These are phyloP conservation scores for Drosophila parabipectinata DNA, from an alignment of 1,140 invertebrate species.

Conservation along the genomic window DNA sequence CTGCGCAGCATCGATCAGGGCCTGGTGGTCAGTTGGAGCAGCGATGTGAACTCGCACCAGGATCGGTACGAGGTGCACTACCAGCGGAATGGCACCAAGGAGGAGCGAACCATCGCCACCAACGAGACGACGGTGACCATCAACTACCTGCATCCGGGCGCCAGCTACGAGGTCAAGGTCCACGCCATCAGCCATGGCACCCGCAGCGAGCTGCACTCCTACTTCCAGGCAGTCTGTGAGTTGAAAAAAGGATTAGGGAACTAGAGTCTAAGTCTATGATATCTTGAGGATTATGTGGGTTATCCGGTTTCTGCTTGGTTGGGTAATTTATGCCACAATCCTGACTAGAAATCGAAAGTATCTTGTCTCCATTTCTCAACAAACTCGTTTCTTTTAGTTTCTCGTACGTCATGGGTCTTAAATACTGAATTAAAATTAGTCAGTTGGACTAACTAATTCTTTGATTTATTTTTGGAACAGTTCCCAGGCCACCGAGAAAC, in stretches of 20 bases:
- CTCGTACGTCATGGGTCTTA: background rate
- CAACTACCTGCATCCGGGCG: conserved; percentile 92
- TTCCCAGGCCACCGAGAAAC: conserved; percentile 92
- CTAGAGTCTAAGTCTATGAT: too few relatives aligned
- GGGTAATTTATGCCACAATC: conserved; percentile 34
- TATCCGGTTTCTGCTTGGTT: too few relatives aligned
- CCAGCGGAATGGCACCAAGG: conserved; percentile 91
- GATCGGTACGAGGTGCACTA: conserved; percentile 94
- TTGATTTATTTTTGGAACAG: conserved; percentile 81
- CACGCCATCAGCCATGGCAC: conserved; percentile 94
- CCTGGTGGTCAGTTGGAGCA: conserved; percentile 95
- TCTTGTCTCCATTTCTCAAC: too few relatives aligned
- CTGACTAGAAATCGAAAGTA: conserved; percentile 9
- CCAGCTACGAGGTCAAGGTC: conserved; percentile 94
- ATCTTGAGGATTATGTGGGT: too few relatives aligned
- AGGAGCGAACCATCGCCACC: conserved; percentile 86
- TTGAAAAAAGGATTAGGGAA: background rate
- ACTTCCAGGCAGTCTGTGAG: conserved; percentile 95
- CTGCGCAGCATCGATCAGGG: conserved; percentile 90
- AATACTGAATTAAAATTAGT: background rate
- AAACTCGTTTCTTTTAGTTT: background rate
- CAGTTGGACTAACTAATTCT: too few relatives aligned
- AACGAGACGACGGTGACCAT: conserved; percentile 90
- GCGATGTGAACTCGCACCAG: conserved; percentile 95
- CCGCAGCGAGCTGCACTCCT: conserved; percentile 92